These are phyloP conservation scores for Natrix natrix DNA, from an alignment of 2,797 vertebrate species.

Conservation along the genomic window DNA sequence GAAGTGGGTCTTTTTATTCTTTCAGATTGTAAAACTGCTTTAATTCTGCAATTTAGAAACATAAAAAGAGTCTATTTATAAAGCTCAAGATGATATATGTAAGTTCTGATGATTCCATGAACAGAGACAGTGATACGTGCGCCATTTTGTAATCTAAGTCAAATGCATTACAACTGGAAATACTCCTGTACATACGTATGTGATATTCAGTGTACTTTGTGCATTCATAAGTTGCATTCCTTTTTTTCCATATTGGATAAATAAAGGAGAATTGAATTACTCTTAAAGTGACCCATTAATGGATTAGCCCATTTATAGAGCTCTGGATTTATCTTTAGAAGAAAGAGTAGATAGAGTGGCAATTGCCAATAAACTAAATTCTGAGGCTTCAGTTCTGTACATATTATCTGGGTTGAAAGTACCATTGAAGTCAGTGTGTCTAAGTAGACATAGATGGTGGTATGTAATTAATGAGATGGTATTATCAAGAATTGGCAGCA, in stretches of 20 bases:
- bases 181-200: background rate
- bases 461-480: background rate
- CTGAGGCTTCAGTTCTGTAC: background rate
- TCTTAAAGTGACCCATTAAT: background rate
- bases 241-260: background rate
- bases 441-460: background rate
- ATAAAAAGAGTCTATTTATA: background rate
- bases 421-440: background rate
- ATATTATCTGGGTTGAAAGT: background rate
- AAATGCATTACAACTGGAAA: background rate
- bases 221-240: background rate
- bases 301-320: background rate
- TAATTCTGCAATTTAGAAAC: background rate
- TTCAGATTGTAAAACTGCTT: constrained; percentile 10
- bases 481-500: background rate
- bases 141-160: background rate
- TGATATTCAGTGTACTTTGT: background rate
- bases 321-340: background rate
- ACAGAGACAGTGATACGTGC: background rate
- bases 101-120: background rate
- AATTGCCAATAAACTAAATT: background rate
- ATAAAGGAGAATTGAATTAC: background rate
- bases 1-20: background rate
- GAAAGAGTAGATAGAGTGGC: background rate
- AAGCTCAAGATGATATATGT: background rate